Conservation (phyloP, 2,797 vertebrate genomes). For the Eupleurogrammus muticus region DNA sequence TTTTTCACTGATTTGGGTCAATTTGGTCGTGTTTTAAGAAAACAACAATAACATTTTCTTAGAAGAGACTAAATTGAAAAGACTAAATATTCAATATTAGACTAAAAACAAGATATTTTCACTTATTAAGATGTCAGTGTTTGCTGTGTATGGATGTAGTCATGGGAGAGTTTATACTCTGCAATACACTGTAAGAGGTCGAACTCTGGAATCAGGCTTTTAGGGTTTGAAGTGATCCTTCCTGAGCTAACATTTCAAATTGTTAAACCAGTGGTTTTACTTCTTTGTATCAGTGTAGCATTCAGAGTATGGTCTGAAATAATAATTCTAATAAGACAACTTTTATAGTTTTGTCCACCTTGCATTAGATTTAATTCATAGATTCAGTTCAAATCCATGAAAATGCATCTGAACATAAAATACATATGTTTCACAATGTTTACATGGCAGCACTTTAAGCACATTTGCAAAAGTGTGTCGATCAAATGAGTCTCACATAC, state of each 20-base stretch:
- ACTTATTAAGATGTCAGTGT: too few species aligned
- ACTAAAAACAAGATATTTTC: too few species aligned
- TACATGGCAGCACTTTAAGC: not conserved
- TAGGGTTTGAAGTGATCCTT: not conserved
- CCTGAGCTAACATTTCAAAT: not conserved
- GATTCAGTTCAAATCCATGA: not conserved
- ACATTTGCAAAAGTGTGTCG: slow-evolving; percentile 5
- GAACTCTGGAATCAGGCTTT: not conserved
- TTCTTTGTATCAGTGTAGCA: not conserved
- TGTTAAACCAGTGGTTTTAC: too few species aligned
- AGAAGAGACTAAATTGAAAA: too few species aligned
- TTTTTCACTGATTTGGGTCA: too few species aligned
- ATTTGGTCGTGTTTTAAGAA: too few species aligned
- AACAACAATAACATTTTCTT: too few species aligned
- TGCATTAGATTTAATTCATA: not conserved
- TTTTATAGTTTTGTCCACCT: not conserved
- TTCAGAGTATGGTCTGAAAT: not conserved
- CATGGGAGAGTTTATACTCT: not conserved
- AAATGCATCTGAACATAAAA: not conserved
- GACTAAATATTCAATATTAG: too few species aligned
- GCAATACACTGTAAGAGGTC: not conserved
- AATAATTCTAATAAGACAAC: not conserved
- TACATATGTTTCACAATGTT: not conserved
- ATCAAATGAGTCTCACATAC: not conserved
- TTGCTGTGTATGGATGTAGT: too few species aligned